These are phyloP conservation scores for Tilapia sparmanii DNA, from an alignment of 2,113 vertebrate species.

Conservation along the genomic window DNA sequence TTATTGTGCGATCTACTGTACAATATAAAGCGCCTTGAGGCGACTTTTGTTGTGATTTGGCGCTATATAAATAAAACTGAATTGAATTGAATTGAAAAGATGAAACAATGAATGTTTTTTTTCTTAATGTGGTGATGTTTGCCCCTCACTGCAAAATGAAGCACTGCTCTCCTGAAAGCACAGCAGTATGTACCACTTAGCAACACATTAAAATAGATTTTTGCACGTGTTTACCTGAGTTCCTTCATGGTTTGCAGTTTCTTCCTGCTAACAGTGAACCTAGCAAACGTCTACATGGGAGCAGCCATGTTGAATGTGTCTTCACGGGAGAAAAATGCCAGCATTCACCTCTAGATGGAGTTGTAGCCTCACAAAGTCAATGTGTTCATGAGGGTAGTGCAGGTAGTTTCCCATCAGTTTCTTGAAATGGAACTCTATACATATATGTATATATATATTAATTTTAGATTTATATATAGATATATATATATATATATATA, in stretches of 20 bases:
- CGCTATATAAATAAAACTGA: too few relatives aligned
- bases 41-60: too few relatives aligned
- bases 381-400: neutral
- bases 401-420: neutral
- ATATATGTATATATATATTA: neutral
- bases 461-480: too few relatives aligned
- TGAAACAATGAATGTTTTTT: neutral
- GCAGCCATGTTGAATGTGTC: slow-evolving; percentile 53
- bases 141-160: rapidly evolving
- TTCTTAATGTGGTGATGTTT: rapidly evolving
- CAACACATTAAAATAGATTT: neutral
- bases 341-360: slow-evolving; percentile 24
- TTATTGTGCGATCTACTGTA: too few relatives aligned
- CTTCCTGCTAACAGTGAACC: neutral
- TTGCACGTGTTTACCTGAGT: slow-evolving; percentile 1
- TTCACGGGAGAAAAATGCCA: neutral
- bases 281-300: neutral
- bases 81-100: too few relatives aligned
- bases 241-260: neutral
- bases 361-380: neutral
- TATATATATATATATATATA: too few relatives aligned
- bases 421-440: neutral
- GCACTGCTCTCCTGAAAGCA: neutral
- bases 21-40: too few relatives aligned
- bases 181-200: neutral